phyloP scores from a whole-genome alignment of 1,140 invertebrate genomes.

The Camponotus floridanus region DNA sequence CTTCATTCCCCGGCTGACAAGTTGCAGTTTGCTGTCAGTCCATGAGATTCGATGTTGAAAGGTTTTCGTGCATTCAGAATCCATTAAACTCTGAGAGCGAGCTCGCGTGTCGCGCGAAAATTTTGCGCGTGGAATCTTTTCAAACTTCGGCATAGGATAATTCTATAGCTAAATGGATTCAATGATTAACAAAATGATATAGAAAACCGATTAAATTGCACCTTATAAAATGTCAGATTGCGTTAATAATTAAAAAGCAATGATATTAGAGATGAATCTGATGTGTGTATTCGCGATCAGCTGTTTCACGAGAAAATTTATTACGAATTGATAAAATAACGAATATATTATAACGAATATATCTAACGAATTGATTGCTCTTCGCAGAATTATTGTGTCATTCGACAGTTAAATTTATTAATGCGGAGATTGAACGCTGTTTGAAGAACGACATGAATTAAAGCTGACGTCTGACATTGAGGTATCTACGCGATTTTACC shows the following conservation, averaged over 20 bases:
- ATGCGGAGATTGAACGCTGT: not conserved
- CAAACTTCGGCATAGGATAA: not conserved
- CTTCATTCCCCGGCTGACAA: slow-evolving; percentile 61
- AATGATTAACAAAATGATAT: not conserved
- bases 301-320: not conserved
- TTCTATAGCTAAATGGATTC: not conserved
- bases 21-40: slow-evolving; percentile 58
- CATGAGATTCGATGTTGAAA: slow-evolving; percentile 26
- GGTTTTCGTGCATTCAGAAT: slow-evolving; percentile 23
- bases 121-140: not conserved
- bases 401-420: slow-evolving; percentile 23
- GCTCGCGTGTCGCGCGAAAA: not conserved
- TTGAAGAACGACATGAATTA: slow-evolving; percentile 20
- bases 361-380: not conserved
- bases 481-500: not conserved
- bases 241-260: not conserved
- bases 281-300: not conserved
- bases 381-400: slow-evolving; percentile 27
- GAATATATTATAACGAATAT: not conserved
- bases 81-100: slow-evolving; percentile 43
- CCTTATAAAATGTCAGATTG: not conserved
- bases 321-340: not conserved
- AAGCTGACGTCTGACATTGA: slow-evolving; percentile 29
- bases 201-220: not conserved
- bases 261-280: too few species aligned